phyloP scores from a whole-genome alignment of 1,140 invertebrate genomes.

The Apolygus lucorum region DNA sequence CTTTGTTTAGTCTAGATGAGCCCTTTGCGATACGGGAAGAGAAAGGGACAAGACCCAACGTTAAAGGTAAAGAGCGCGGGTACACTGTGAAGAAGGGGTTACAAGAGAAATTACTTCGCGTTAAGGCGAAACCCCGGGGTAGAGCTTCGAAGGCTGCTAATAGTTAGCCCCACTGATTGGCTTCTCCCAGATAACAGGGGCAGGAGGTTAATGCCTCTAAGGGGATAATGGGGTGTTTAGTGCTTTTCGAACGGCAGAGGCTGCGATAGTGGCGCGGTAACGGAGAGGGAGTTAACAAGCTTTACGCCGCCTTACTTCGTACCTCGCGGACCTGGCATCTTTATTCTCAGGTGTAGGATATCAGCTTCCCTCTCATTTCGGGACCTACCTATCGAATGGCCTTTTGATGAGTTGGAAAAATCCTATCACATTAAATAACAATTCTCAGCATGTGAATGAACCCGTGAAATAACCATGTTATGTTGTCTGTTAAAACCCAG shows the following conservation, averaged over 20 bases:
- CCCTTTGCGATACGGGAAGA: not conserved
- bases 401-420: too few species aligned
- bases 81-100: too few species aligned
- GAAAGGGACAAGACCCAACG: not conserved
- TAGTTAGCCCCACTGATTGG: slow-evolving; percentile 9
- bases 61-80: too few species aligned
- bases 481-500: too few species aligned
- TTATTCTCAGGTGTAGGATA: too few species aligned
- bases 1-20: not conserved
- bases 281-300: not conserved
- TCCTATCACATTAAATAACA: too few species aligned
- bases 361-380: too few species aligned
- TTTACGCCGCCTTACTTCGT: not conserved
- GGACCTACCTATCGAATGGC: too few species aligned
- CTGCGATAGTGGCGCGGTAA: not conserved
- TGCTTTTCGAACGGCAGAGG: slow-evolving; percentile 5
- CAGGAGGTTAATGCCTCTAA: slow-evolving; percentile 3
- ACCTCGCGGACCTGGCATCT: too few species aligned
- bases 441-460: too few species aligned
- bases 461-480: too few species aligned
- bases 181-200: slow-evolving; percentile 5
- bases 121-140: not conserved
- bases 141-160: not conserved
- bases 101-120: slow-evolving; percentile 7
- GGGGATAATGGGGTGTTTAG: slow-evolving; percentile 13